Evolutionary conservation across 2,888 invertebrate genomes (phyloP).

Genomic region (Chironomus riparius): DNA sequence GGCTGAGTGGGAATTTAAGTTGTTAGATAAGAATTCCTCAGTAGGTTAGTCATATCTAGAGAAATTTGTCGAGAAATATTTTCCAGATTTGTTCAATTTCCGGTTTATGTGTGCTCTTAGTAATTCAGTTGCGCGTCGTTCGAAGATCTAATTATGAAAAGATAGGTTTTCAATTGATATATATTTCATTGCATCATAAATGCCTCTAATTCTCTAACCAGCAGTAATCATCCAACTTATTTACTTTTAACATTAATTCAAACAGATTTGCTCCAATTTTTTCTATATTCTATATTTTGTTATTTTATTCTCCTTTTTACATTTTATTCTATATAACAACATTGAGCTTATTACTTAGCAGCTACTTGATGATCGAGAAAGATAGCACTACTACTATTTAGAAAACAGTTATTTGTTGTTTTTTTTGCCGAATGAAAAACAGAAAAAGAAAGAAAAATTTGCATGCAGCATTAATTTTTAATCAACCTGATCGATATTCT

Average conservation of each 20-base stretch:
- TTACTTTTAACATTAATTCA: neutral
- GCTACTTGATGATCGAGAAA: conserved; percentile 27
- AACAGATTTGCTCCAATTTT: conserved; percentile 14
- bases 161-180: no score
- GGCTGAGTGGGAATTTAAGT: no score
- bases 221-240: neutral
- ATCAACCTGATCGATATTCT: neutral
- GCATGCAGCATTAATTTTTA: conserved; percentile 14
- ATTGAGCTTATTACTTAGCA: conserved; percentile 19
- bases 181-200: no score
- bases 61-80: no score
- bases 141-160: no score
- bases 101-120: no score
- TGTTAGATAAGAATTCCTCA: no score
- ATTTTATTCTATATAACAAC: neutral
- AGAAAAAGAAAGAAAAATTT: neutral
- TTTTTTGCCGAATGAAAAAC: no score
- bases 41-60: no score
- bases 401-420: conserved; percentile 25
- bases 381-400: neutral
- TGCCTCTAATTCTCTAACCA: neutral
- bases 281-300: neutral
- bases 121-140: no score
- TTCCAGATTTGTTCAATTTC: no score
- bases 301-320: no score